Conservation (phyloP, 30 jellyfish, hydroid and myxozoan genomes). For the Kudoa iwatai region DNA sequence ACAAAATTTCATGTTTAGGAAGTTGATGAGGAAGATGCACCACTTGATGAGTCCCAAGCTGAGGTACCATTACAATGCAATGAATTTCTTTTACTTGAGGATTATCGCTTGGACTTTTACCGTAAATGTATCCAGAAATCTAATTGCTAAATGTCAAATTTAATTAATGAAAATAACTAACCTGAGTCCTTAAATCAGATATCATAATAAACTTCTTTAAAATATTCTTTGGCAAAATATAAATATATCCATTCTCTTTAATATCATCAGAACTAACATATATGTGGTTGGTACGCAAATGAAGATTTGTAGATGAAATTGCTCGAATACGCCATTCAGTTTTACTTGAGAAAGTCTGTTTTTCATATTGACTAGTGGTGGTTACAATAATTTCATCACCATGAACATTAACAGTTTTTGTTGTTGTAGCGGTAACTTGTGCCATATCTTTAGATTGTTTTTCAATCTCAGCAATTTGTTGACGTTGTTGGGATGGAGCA, state of each 20-base stretch:
- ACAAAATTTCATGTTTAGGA: constrained; percentile 96
- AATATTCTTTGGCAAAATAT: constrained; percentile 64
- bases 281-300: constrained; percentile 66
- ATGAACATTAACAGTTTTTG: constrained; percentile 70
- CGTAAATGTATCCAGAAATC: constrained; percentile 94
- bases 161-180: no score
- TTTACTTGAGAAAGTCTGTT: constrained; percentile 66
- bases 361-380: constrained; percentile 78
- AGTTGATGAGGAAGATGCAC: constrained; percentile 77
- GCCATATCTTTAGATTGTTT: constrained; percentile 87
- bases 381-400: constrained; percentile 94
- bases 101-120: constrained; percentile 91
- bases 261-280: constrained; percentile 79
- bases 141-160: no score
- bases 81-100: constrained; percentile 95
- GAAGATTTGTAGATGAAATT: constrained; percentile 72
- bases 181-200: constrained; percentile 86
- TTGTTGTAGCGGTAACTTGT: constrained; percentile 89
- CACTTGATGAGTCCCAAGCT: constrained; percentile 94
- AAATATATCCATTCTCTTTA: constrained; percentile 75
- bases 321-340: constrained; percentile 99
- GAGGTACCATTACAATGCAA: constrained; percentile 72
- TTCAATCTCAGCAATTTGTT: constrained; percentile 86
- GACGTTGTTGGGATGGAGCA: constrained; percentile 97
- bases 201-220: constrained; percentile 59